These are phyloP conservation scores for Linyphia triangularis DNA, from an alignment of 2,888 invertebrate species.

Conservation along the genomic window DNA sequence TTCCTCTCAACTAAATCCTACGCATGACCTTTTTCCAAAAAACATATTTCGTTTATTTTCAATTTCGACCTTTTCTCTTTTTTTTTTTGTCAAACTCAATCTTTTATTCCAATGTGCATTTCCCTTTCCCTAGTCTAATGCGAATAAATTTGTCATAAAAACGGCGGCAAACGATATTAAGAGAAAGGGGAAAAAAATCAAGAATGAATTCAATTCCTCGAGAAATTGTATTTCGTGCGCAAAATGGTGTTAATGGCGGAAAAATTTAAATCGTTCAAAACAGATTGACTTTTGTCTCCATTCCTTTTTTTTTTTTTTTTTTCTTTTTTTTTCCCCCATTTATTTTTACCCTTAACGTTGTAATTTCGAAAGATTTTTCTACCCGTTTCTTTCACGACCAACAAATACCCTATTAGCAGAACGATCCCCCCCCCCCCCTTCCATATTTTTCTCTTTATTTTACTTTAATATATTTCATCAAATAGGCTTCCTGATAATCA, in stretches of 20 bases:
- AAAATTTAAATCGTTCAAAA: slow-evolving; percentile 57
- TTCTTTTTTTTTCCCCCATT: not conserved
- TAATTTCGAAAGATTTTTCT: not conserved
- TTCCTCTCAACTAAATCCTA: too few relatives aligned
- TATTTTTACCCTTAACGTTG: not conserved
- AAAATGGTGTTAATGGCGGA: slow-evolving; percentile 4
- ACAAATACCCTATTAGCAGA: slow-evolving; percentile 28
- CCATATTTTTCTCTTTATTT: not conserved
- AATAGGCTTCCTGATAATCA: not conserved
- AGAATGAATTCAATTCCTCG: slow-evolving; percentile 23
- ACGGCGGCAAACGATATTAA: not conserved
- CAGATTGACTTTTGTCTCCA: slow-evolving; percentile 43
- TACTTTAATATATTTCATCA: slow-evolving; percentile 18
- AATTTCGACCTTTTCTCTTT: not conserved
- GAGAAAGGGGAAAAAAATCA: not conserved
- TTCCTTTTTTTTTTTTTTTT: not conserved
- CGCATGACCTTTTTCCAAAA: not conserved
- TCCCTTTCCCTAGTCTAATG: not conserved
- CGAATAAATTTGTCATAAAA: not conserved
- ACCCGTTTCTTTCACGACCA: not conserved
- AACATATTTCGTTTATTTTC: not conserved
- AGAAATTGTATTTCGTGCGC: not conserved
- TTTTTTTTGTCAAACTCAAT: not conserved
- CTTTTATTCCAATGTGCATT: not conserved
- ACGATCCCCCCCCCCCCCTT: not conserved